Base-by-base conservation (phyloP, 1,140 invertebrate species). In the Eulimnadia texana region DNA sequence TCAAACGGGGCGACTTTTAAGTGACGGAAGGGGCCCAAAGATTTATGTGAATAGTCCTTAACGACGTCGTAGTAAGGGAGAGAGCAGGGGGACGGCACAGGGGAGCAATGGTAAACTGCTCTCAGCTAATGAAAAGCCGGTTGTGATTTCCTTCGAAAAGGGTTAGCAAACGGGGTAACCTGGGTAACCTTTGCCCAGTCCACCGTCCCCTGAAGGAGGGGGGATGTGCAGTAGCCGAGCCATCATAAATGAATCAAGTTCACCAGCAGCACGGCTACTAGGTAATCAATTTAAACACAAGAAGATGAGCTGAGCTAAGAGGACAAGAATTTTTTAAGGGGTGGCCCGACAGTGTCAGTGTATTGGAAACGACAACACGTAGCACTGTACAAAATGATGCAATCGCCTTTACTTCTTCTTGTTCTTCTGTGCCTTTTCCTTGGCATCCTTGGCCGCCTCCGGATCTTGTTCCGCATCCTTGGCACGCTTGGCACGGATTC, bases 391-490 rank as follows among this genome's bases (percentile, higher is more conserved):
- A 42, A 6, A 16, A 16, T 42, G 33, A 16, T n/a, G 33, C 33
- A 42, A 42, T 42, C 33, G 33, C 16, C 33, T 42, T 42, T 16
- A 42, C 33, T 42, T 42, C 33, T 42, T 42, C 61, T 64, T 64
- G n/a, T 55, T 49, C 24, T 61, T 56, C 72, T 60, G 71, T 66
- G 71, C 72, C 24, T 66, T 68, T 23, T 69, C 69, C 67, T 82
- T 80, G 9, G 72, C 72, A 47, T 77, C 80, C 71, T 88, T 90
- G 60, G 83, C 83, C 55, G 85, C 79, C 72, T 90, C 88, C 62
- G 86, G 82, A 70, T 93, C 93, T 73, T 97, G 93, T 58, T 90
- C 90, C 47, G 90, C 90, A 74, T 97, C 94, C 76, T 92, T 93
- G 16, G 85, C 84, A 70, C 88, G 83, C 81, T 98, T 98, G 62